Base-by-base conservation (phyloP, 2,113 vertebrate species). In the Halcyon malimbica region DNA sequence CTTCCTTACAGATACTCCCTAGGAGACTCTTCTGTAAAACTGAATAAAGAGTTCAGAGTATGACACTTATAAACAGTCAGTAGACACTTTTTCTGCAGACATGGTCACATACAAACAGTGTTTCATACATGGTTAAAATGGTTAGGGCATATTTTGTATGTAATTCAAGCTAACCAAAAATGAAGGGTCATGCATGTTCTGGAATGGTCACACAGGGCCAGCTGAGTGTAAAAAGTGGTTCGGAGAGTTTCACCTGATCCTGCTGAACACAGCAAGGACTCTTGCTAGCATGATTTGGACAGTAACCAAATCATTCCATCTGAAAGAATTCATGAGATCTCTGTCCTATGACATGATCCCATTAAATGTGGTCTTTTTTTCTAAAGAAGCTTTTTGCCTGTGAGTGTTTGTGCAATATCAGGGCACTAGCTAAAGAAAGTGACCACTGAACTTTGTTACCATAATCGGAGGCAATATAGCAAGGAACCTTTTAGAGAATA, bases 391-490 rank as follows among this genome's bases (percentile, higher is more conserved):
- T n/a, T 67, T 82, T 33, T 76, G 29, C 4, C 62, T 33, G 1
- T 17, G 16, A 67, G 6, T 2, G 1, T 25, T 20, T 44, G 21
- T 51, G 33, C 15, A 60, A 44, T 20, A 59, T 19, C 13, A 28
- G 35, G 10, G 9, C n/a, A 54, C 3, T 21, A 75, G 18, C 21
- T 62, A 42, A 63, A 89, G 53, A 53, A 77, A 71, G 9, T 37
- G 19, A 24, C 6, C 24, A 16, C 0, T 42, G 29, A 82, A 1
- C 1, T 14, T 50, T 2, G 10, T 35, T 64, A 53, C 26, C 2
- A 17, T 16, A 67, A 29, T 37, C 41, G 73, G 48, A 59, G 20
- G 14, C 5, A 46, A 53, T 25, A 65, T 3, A 83, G 59, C 6
- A 74, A 35, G 6, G 11, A 89, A 48, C 23, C 10, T 70, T 75